These are phyloP conservation scores for Bicyclus anynana DNA, from an alignment of 1,140 invertebrate genomes.

Conservation along the genomic window DNA sequence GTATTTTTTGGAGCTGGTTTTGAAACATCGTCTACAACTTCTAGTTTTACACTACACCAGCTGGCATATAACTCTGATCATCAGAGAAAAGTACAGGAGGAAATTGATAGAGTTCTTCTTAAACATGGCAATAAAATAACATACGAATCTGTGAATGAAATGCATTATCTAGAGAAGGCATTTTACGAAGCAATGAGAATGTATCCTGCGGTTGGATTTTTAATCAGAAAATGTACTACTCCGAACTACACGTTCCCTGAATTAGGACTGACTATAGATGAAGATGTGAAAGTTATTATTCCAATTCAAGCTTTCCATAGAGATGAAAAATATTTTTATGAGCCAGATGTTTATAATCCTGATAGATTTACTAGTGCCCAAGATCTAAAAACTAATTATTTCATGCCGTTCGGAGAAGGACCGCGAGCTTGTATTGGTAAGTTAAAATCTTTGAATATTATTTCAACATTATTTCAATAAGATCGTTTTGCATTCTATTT, in stretches of 20 bases:
- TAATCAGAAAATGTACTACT: constrained; percentile 26
- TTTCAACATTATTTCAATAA: neutral
- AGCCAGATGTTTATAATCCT: constrained; percentile 49
- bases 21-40: constrained; percentile 30
- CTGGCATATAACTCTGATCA: constrained; percentile 26
- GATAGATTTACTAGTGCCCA: constrained; percentile 43
- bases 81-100: constrained; percentile 28
- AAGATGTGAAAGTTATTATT: constrained; percentile 28
- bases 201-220: constrained; percentile 27
- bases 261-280: constrained; percentile 27
- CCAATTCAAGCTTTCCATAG: constrained; percentile 27
- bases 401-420: constrained; percentile 53
- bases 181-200: constrained; percentile 33
- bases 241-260: constrained; percentile 29
- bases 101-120: constrained; percentile 31
- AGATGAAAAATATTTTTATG: constrained; percentile 31
- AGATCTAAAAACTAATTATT: constrained; percentile 39
- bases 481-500: too few species aligned
- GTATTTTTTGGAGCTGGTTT: constrained; percentile 33
- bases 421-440: constrained; percentile 51
- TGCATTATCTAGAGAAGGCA: constrained; percentile 28
- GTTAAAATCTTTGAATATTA: constrained; percentile 16
- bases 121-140: constrained; percentile 34
- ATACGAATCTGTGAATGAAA: constrained; percentile 32
- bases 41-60: constrained; percentile 32